Evolutionary conservation across 1,140 invertebrate genomes (phyloP), one percentile per base, ranked within the genome.

Genomic region (Aleiodes sp.): DNA sequence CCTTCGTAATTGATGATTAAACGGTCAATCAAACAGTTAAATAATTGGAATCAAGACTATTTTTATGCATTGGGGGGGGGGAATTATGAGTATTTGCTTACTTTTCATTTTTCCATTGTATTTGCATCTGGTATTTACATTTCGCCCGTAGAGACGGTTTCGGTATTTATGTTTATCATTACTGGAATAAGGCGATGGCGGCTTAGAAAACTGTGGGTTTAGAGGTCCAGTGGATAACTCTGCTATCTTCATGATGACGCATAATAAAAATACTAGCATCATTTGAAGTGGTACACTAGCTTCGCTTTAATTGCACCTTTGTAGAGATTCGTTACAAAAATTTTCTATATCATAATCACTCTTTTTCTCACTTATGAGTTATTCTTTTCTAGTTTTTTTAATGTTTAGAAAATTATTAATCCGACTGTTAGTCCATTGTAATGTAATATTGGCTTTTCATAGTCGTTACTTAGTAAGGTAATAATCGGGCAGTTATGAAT

Each of bases 171-270:
- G 72, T 59, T 74, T 76, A 21, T 76, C 68, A n/a, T n/a, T n/a
- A n/a, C n/a, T n/a, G 63, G 68, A 75, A 61, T 65, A 75, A 24
- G 73, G 43, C 65, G 72, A 68, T 31, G 72, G 64, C 57, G 75
- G 68, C 69, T 70, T 70, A 62, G 72, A 62, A 33, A 79, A 75
- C 29, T 77, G 70, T 65, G 78, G 76, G 43, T 73, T 81, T 8
- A 43, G 69, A 29, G 78, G 81, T 60, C 80, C 81, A 75, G 81
- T 79, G 33, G 83, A 85, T 69, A 84, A 84, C 78, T 86, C 84
- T 56, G 85, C 85, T 78, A 86, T 85, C 77, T 86, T 86, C 85
- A 86, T 86, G 71, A 86, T 86, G 76, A 86, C 82, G 75, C 84
- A 86, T 75, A 86, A 75, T 72, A 86, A 70, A 76, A 86, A 73